Evolutionary conservation across 2,113 vertebrate species (phyloP), one percentile per base, ranked within the genome.

Genomic region (Ornithorhynchus anatinus): DNA sequence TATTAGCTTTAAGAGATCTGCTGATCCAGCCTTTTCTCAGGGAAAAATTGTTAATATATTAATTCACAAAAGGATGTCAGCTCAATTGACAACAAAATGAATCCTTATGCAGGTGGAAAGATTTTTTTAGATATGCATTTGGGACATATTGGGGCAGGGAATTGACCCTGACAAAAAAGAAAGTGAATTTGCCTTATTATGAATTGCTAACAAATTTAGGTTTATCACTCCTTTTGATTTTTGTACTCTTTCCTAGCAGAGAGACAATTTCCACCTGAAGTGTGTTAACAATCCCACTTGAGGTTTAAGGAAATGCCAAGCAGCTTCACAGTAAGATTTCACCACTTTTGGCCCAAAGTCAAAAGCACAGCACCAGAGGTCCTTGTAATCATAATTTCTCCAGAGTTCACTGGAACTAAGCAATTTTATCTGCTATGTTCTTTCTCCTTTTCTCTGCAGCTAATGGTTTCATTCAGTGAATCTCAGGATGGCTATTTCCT

Each of bases 281-380:
- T 27, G 54, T 74, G 20, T 67, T 74, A 76, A 69, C 7, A 15
- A 2, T 48, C 20, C 69, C 33, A 57, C 5, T 40, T 60, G 39
- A 80, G 56, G 13, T 45, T 70, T 74, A 57, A 79, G 27, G 67
- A 87, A 82, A 74, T 48, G 10, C 12, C 45, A 73, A 53, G 9
- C 22, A 79, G 23, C 67, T 85, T 60, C 11, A 45, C 39, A 75
- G 42, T 11, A 68, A 33, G 25, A 9, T 36, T 50, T 71, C 22
- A 44, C 22, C 36, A 54, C 51, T 72, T 53, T 63, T 53, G 43
- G 29, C 45, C 40, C 25, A 52, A 60, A 17, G 27, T 67, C 45
- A 77, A 33, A 45, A 54, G 25, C 23, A 32, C 17, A 53, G 10
- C 20, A 60, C 13, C 10, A 56, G 19, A 48, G 11, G 23, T 54